Percentiles rank a stretch among this genome's conserved stretches.
These are phyloP conservation scores for Trichonephila clavata DNA, from an alignment of 1,140 invertebrate species.

Conservation along the genomic window DNA sequence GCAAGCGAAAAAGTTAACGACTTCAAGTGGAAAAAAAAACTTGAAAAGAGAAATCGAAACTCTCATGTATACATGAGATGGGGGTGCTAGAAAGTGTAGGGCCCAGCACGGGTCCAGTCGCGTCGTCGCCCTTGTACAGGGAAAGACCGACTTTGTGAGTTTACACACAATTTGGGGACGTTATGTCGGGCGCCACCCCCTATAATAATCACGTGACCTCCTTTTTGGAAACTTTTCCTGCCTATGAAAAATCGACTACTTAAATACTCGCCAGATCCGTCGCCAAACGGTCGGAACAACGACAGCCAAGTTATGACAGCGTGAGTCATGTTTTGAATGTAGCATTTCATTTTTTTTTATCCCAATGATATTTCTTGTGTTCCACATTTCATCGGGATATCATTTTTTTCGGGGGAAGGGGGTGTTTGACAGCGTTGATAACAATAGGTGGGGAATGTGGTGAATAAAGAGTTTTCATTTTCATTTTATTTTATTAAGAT, in stretches of 20 bases:
- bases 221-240: constrained; percentile 68
- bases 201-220: constrained; percentile 71
- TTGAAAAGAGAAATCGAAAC: constrained; percentile 34
- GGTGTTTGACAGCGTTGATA: neutral
- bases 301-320: constrained; percentile 10
- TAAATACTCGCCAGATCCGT: constrained; percentile 65
- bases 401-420: neutral
- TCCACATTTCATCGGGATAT: neutral
- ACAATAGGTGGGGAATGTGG: neutral
- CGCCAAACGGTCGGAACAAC: constrained; percentile 60
- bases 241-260: constrained; percentile 63
- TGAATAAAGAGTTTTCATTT: neutral
- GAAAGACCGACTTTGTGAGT: constrained; percentile 46
- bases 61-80: constrained; percentile 41
- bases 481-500: neutral
- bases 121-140: constrained; percentile 41
- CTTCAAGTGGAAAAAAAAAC: neutral
- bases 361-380: neutral
- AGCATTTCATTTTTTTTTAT: neutral
- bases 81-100: neutral
- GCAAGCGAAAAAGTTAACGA: constrained; percentile 36
- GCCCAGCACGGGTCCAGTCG: constrained; percentile 56
- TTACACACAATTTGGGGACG: constrained; percentile 60
- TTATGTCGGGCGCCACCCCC: constrained; percentile 67
- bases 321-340: constrained; percentile 23